Base-by-base conservation (phyloP, 2,113 vertebrate genomes). In the Prochilodus magdalenae region DNA sequence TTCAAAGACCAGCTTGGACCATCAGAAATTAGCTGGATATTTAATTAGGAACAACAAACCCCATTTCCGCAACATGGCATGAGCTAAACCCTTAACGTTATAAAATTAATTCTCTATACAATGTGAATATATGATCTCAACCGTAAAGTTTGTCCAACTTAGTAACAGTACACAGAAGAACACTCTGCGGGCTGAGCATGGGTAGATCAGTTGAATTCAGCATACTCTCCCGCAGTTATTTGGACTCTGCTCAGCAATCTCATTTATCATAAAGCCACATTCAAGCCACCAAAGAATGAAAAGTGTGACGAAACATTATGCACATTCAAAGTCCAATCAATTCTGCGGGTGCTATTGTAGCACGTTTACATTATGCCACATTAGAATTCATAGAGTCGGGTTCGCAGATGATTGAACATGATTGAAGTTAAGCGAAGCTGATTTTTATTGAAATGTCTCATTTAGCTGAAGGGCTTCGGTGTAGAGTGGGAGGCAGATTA, bases 371-470 rank as follows among this genome's bases (percentile, higher is more conserved):
- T 80, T 73, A 62, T 15, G 30, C 20, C 29, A 12, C 78, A 72
- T 80, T 80, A 62, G 33, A 60, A 80, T 80, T 80, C 78, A 80
- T 72, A 49, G 53, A 62, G 70, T 73, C 70, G 51, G 40, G 55
- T 73, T 80, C n/a, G 55, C 69, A 30, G 20, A 63, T 73, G 70
- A 80, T 80, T 80, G 57, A 60, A 80, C 78, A 63, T 73, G 78
- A 80, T 73, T 80, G 40, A 73, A 73, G 78, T 73, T 80, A 80
- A 73, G 55, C 20, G 59, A 80, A 80, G 78, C 57, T 73, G 78
- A 80, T 80, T 80, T 80, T 65, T 80, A 80, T 80, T 80, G 78
- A 80, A 80, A 80, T 80, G 69, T 73, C 70, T 63, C 44, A 29
- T 80, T 73, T 80, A 73, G 27, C 55, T 51, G 69, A 73, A 80